Evolutionary conservation across 2,797 vertebrate genomes (phyloP), one percentile per base, ranked within the genome.

Genomic region (Channa striata): DNA sequence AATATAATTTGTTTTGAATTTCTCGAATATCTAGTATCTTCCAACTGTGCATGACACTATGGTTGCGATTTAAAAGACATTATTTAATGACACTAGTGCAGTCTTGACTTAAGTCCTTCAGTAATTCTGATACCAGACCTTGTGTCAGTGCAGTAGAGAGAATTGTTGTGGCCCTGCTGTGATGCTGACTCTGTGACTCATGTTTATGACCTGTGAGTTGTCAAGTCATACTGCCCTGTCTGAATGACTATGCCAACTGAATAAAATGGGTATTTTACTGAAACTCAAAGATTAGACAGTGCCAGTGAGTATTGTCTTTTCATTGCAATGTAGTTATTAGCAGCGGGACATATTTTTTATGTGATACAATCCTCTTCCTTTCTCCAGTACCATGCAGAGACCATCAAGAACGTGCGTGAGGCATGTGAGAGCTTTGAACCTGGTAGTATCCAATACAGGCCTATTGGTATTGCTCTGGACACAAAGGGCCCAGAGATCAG

Each of bases 401-500:
- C 98, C 51, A 98, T 99, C 87, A 96, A 95, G 93, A 99, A 99
- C 0, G 91, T 99, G 11, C 96, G 97, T 42, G 87, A 95, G 65
- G 98, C 98, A 11, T 96, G 96, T 0, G 97, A 97, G 78, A 98
- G 97, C 93, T 99, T 99, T 53, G 94, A 95, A 53, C 95, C 95
- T 1, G 96, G 98, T 77, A 98, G 97, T 37, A 97, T 99, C 79
- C 94, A 95, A 9, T 99, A 98, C 94, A 94, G 97, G 68, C 98
- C 98, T 0, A 92, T 99, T 17, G 97, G 95, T 62, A 94, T 99
- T 72, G 98, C 98, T 48, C 92, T 99, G 92, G 98, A 99, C 92
- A 99, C 98, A 21, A 99, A 99, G 86, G 98, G 98, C 79, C 98
- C 98, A 2, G 98, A 99, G 94, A 99, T 99, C 91, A 92, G 98